A percentile compares a stretch with the other conserved stretches of the same genome.
These are phyloP conservation scores for Lasioglossum leucozonium DNA, from an alignment of 2,888 invertebrate genomes.

Conservation along the genomic window DNA sequence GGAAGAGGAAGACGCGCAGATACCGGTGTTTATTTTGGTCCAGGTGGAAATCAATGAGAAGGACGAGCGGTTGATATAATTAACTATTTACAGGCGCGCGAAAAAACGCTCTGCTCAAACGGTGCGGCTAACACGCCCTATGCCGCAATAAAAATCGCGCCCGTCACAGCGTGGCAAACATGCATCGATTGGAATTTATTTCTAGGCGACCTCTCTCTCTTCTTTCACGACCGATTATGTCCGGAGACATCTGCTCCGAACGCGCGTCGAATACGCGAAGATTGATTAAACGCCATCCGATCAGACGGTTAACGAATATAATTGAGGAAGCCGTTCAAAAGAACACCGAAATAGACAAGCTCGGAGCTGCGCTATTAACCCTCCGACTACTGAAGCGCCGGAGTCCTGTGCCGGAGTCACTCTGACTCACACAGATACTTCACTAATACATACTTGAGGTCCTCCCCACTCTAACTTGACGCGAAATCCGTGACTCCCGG, in stretches of 20 bases:
- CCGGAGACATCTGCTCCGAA: neutral
- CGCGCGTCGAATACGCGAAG: neutral
- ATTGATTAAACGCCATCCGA: neutral
- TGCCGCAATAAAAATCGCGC: conserved; percentile 48
- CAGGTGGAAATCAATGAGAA: conserved; percentile 58
- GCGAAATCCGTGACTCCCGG: too few species aligned
- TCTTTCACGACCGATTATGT: neutral
- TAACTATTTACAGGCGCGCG: conserved; percentile 43
- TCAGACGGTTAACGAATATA: neutral
- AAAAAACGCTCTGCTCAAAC: conserved; percentile 60
- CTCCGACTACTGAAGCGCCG: too few species aligned
- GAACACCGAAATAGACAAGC: neutral
- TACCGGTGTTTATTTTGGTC: conserved; percentile 54
- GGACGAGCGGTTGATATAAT: conserved; percentile 59
- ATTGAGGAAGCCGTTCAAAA: neutral
- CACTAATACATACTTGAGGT: too few species aligned
- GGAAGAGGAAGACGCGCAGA: neutral
- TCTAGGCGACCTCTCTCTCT: conserved; percentile 23
- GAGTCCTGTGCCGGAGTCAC: too few species aligned
- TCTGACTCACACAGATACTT: too few species aligned
- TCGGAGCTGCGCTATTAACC: neutral
- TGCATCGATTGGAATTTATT: conserved; percentile 63
- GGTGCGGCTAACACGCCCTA: conserved; percentile 57
- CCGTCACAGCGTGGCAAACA: conserved; percentile 33
- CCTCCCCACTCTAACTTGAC: too few species aligned